Evolutionary conservation across 2,888 invertebrate species (phyloP), one percentile per base, ranked within the genome.

Genomic region (Ischnus inquisitorius): DNA sequence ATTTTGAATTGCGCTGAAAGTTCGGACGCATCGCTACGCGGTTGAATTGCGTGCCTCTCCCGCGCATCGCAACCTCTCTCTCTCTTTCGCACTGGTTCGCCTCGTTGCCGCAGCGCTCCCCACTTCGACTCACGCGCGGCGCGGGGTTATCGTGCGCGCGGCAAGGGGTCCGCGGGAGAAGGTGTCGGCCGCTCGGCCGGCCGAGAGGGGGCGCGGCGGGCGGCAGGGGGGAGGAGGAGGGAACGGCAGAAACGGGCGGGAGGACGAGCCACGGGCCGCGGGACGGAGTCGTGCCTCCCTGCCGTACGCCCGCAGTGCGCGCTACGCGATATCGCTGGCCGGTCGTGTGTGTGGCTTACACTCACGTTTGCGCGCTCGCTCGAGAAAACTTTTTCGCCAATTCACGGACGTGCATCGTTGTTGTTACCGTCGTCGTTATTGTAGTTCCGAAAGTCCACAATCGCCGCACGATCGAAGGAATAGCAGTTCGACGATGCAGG

Each of bases 321-420:
- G 93, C 92, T 92, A 91, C 91, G 93, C 93, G 93, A 93, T 92
- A 93, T 92, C 92, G 89, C 90, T 90, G 91, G 89, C 76, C 91
- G 93, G 93, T 93, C 90, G 90, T 92, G 90, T 91, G 90, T 91
- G 90, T 88, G 90, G n/a, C n/a, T 91, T 86, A 89, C 86, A 89
- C 87, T 89, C 89, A 90, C 90, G 88, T 86, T 88, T 83, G 87
- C 89, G 89, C 79, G 60, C 46, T 69, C 80, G 82, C 67, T 46
- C 51, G 62, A n/a, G n/a, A 69, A 65, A 74, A 65, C 34, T 16
- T 71, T 83, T 76, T 79, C 83, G 76, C 41, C 72, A 65, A n/a
- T 64, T 68, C 54, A 71, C 51, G 72, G 25, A 54, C 48, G 28
- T 51, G 43, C 43, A n/a, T 76, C 57, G 62, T 80, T 68, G 46